phyloP scores from a whole-genome alignment of 2,888 invertebrate species.

The Pollenia amentaria region DNA sequence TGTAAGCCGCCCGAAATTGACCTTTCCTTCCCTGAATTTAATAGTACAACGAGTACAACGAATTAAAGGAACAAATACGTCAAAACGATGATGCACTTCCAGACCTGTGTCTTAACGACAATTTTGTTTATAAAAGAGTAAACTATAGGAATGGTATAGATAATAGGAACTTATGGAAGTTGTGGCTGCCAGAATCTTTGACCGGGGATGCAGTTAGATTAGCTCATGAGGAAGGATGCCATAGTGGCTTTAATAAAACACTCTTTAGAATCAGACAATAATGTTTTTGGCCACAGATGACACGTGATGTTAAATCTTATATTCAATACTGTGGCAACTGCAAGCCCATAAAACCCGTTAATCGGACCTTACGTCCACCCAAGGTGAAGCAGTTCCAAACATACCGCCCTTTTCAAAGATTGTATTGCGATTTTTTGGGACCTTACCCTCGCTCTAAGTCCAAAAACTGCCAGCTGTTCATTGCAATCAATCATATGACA shows the following conservation, averaged over 20 bases:
- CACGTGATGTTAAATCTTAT: background rate
- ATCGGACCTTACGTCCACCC: slow-evolving; percentile 2
- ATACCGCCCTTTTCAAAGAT: slow-evolving; percentile 3
- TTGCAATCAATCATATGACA: background rate
- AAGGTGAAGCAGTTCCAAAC: slow-evolving; percentile 26
- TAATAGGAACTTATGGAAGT: slow-evolving; percentile 25
- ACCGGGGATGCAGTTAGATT: background rate
- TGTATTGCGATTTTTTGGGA: slow-evolving; percentile 6
- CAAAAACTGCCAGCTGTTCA: slow-evolving; percentile 18
- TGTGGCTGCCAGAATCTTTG: slow-evolving; percentile 43
- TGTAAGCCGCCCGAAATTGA: slow-evolving; percentile 23
- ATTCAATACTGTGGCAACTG: background rate
- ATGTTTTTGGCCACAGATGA: slow-evolving; percentile 40
- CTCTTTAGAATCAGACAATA: slow-evolving; percentile 12
- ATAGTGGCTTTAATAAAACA: slow-evolving; percentile 41
- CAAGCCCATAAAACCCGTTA: slow-evolving; percentile 10
- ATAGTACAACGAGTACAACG: slow-evolving; percentile 25
- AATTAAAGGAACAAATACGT: background rate
- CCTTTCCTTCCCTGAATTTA: slow-evolving; percentile 15
- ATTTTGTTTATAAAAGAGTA: slow-evolving; percentile 26
- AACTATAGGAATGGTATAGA: background rate
- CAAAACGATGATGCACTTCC: slow-evolving; percentile 10
- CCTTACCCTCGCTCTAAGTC: slow-evolving; percentile 22
- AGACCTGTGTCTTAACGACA: slow-evolving; percentile 8
- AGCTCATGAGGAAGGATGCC: slow-evolving; percentile 29